Percentiles rank a stretch among this genome's conserved stretches.
phyloP scores from a whole-genome alignment of 2,888 invertebrate species.

The Amiota mariae region DNA sequence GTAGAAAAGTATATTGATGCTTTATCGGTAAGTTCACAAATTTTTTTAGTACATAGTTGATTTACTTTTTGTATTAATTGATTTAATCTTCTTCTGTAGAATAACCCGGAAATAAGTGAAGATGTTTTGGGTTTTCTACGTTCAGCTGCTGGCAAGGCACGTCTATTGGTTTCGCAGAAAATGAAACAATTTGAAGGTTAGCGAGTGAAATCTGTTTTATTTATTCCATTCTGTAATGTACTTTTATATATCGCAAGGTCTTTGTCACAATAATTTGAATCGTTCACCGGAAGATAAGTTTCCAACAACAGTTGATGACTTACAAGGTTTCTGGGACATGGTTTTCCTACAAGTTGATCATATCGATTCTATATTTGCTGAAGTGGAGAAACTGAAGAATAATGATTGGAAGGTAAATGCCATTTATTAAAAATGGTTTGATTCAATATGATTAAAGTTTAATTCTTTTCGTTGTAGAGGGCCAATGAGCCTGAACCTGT shows the following conservation, averaged over 20 bases:
- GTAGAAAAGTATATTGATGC: constrained; percentile 81
- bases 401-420: constrained; percentile 80
- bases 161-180: constrained; percentile 90
- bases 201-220: background rate
- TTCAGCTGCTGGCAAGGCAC: constrained; percentile 92
- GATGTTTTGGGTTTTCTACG: constrained; percentile 88
- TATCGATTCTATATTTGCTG: constrained; percentile 84
- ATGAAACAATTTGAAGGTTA: constrained; percentile 94
- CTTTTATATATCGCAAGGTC: constrained; percentile 73
- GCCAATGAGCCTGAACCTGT: constrained; percentile 40
- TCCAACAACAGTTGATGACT: constrained; percentile 90
- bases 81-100: constrained; percentile 48
- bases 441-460: background rate
- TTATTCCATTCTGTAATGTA: background rate
- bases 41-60: background rate
- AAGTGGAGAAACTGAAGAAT: constrained; percentile 78
- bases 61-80: background rate
- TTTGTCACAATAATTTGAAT: constrained; percentile 80
- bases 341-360: constrained; percentile 92
- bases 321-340: constrained; percentile 99
- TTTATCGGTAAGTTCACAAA: constrained; percentile 71
- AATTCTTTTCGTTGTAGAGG: background rate
- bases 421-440: background rate
- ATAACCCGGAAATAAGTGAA: constrained; percentile 78
- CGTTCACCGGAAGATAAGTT: constrained; percentile 85